These are phyloP conservation scores for Torymus aiolomorphi DNA, from an alignment of 2,888 invertebrate species.

Conservation along the genomic window DNA sequence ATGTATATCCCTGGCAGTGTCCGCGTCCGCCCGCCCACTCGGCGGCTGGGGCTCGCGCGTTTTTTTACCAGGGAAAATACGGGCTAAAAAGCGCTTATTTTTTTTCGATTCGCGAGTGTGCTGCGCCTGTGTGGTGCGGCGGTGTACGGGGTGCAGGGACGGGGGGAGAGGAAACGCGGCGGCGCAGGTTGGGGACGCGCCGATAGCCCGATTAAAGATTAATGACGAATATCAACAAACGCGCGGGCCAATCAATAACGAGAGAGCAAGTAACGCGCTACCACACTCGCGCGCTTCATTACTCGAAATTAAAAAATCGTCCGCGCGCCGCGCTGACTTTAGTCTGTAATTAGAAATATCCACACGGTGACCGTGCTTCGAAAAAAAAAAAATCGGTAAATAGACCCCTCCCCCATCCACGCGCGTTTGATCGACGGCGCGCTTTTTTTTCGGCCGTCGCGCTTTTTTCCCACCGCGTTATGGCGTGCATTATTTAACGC, in stretches of 20 bases:
- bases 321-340: constrained; percentile 59
- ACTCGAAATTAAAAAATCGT: constrained; percentile 71
- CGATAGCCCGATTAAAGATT: constrained; percentile 72
- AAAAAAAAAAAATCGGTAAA: constrained; percentile 67
- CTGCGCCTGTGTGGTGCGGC: neutral
- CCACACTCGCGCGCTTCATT: constrained; percentile 66
- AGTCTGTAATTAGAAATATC: constrained; percentile 73
- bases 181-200: constrained; percentile 53
- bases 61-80: constrained; percentile 42
- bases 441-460: constrained; percentile 24
- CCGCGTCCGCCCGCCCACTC: too few relatives aligned
- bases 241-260: constrained; percentile 60
- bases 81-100: constrained; percentile 56
- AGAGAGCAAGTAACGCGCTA: constrained; percentile 26
- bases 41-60: too few relatives aligned
- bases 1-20: too few relatives aligned
- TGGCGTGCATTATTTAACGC: constrained; percentile 50
- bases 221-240: constrained; percentile 74
- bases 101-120: constrained; percentile 54
- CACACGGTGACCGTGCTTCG: constrained; percentile 61
- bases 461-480: constrained; percentile 11
- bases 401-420: constrained; percentile 52
- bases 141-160: constrained; percentile 2
- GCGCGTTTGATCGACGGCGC: constrained; percentile 65
- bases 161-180: neutral